phyloP scores from a whole-genome alignment of 92 coral and sea anemone genomes.

The Phenganax stokvisi region DNA sequence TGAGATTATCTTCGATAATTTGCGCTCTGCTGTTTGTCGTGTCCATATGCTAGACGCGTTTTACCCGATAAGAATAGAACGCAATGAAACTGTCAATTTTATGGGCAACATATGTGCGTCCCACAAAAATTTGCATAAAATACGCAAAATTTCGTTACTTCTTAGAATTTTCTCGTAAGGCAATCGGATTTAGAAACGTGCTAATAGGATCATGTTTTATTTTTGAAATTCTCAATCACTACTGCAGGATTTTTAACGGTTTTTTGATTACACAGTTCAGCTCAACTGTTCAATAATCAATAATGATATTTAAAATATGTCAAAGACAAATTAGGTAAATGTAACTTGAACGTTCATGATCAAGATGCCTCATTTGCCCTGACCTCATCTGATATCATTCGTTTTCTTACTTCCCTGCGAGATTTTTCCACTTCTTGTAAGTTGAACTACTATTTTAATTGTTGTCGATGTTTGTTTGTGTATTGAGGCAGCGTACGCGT shows the following conservation, averaged over 20 bases:
- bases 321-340: neutral
- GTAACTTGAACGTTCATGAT: neutral
- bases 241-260: neutral
- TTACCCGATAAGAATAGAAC: slow-evolving; percentile 17
- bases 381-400: neutral
- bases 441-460: neutral
- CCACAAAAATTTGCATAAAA: neutral
- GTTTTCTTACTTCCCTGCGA: neutral
- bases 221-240: neutral
- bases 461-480: slow-evolving; percentile 10
- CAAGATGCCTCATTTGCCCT: neutral
- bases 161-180: slow-evolving; percentile 1
- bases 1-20: slow-evolving; percentile 9
- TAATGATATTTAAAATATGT: neutral
- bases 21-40: neutral
- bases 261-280: neutral
- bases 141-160: neutral
- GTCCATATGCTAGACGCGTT: slow-evolving; percentile 21
- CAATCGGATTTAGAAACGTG: slow-evolving; percentile 17
- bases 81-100: slow-evolving; percentile 28
- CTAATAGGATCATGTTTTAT: neutral
- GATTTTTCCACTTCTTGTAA: neutral
- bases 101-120: neutral
- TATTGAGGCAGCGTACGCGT: neutral
- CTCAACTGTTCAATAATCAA: neutral